Evolutionary conservation across 2,797 vertebrate genomes (phyloP).

Genomic region (Acanthis flammea): DNA sequence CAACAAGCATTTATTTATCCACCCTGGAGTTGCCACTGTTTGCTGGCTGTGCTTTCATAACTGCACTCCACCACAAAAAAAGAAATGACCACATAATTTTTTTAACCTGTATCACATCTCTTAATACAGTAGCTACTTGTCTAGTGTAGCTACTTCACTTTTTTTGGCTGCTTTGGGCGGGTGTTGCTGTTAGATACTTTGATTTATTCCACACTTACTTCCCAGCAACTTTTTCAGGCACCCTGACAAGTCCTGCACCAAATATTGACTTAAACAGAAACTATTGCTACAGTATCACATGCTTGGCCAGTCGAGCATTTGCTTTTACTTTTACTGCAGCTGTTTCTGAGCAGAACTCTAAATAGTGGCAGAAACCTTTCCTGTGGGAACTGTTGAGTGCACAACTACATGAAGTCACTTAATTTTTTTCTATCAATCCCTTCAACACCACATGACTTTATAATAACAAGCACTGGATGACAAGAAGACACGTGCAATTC

Average conservation of each 20-base stretch:
- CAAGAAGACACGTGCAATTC: neutral
- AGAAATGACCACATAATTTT: accelerated
- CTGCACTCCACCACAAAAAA: neutral
- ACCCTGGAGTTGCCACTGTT: neutral
- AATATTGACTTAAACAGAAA: neutral
- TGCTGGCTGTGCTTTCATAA: neutral
- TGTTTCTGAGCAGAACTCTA: neutral
- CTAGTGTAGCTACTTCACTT: neutral
- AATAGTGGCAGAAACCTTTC: neutral
- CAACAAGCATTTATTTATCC: neutral
- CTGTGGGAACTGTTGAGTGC: accelerated
- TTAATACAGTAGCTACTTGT: neutral
- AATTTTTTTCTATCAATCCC: neutral
- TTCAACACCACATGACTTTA: accelerated
- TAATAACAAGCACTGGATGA: neutral
- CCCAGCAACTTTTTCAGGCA: neutral
- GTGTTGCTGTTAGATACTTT: neutral
- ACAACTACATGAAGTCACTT: neutral
- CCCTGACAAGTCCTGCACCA: neutral
- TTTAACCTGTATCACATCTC: accelerated
- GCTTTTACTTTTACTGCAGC: neutral
- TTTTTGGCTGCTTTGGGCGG: neutral
- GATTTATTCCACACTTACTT: neutral
- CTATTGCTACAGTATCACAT: neutral
- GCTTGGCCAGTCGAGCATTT: neutral